Evolutionary conservation across 2,113 vertebrate genomes (phyloP), one percentile per base, ranked within the genome.

Genomic region (Hippocampus comes): DNA sequence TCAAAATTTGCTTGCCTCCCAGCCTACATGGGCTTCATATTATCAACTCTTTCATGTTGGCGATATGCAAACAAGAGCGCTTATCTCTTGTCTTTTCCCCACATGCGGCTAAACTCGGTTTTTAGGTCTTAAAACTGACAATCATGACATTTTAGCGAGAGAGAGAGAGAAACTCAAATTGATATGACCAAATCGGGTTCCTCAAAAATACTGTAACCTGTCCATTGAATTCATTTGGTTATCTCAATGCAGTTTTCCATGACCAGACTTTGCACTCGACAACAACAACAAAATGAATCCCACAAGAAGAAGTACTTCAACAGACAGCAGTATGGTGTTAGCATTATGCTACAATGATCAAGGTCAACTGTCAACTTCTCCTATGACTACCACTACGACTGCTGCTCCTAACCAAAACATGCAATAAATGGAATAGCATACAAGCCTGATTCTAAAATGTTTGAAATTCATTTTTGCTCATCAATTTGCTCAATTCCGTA

Each of bases 1-100:
- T 87, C 91, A 90, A 78, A 81, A 93, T 93, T 93, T 93, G 92
- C 72, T 78, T 94, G 84, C 67, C 74, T 79, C 73, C 87, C 84
- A 80, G 88, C 87, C 84, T 78, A 76, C 82, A 70, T 14, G 23
- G 78, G 78, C 82, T 76, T 84, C 78, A 89, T 91, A 91, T 91
- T 91, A 91, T 91, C 85, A 89, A 87, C 88, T 88, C 87, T 91
- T 89, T 91, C 82, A 93, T 93, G 87, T 88, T 87, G 79, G 87
- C 87, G 78, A 71, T 90, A 92, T 93, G 92, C 92, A 93, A 94
- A 94, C 72, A 3, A 38, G 65, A 69, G 67, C 73, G 49, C 66
- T 63, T 74, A 25, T 81, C 55, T 57, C 23, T 76, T 68, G 63
- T 76, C 53, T 5, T 56, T 67, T 27, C 1, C 0, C 20, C 18